Evolutionary conservation across 2,888 invertebrate species (phyloP).

Genomic region (Cartodere bifasciata): DNA sequence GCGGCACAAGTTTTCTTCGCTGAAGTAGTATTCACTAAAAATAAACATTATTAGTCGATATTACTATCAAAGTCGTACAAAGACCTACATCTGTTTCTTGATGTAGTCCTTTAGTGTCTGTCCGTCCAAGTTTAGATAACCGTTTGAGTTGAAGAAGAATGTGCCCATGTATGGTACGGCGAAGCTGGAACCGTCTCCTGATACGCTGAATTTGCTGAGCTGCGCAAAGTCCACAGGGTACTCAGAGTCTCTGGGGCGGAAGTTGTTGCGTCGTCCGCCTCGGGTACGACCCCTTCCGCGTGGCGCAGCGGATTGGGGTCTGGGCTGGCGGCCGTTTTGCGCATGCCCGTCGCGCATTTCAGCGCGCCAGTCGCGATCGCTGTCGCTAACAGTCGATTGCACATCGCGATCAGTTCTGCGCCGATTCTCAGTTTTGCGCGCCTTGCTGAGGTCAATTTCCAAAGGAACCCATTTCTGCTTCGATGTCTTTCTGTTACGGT

Average conservation of each 20-base stretch:
- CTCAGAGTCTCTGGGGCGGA: too few relatives aligned
- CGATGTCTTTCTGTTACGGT: constrained; percentile 35
- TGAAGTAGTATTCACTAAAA: constrained; percentile 96
- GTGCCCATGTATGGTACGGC: constrained; percentile 46
- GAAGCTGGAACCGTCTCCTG: constrained; percentile 24
- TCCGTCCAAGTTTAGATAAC: constrained; percentile 29
- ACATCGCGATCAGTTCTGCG: constrained; percentile 21
- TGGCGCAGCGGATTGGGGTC: constrained; percentile 26
- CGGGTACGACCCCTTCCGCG: constrained; percentile 39
- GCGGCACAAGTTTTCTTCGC: constrained; percentile 84
- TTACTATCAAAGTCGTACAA: background rate
- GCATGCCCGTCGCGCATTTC: constrained; percentile 22
- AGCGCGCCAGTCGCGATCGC: constrained; percentile 32
- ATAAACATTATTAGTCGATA: constrained; percentile 12
- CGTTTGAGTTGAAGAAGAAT: constrained; percentile 46
- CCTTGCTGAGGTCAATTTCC: constrained; percentile 70
- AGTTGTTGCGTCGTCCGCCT: constrained; percentile 34
- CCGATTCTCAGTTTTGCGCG: constrained; percentile 48
- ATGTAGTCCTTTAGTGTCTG: constrained; percentile 68
- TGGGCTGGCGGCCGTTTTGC: constrained; percentile 15
- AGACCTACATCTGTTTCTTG: constrained; percentile 80
- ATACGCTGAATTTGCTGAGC: constrained; percentile 27
- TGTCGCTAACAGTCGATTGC: constrained; percentile 32
- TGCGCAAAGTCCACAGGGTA: constrained; percentile 37
- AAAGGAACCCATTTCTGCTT: constrained; percentile 87